phyloP scores from a whole-genome alignment of 2,113 vertebrate species.

The Dissostichus mawsoni region DNA sequence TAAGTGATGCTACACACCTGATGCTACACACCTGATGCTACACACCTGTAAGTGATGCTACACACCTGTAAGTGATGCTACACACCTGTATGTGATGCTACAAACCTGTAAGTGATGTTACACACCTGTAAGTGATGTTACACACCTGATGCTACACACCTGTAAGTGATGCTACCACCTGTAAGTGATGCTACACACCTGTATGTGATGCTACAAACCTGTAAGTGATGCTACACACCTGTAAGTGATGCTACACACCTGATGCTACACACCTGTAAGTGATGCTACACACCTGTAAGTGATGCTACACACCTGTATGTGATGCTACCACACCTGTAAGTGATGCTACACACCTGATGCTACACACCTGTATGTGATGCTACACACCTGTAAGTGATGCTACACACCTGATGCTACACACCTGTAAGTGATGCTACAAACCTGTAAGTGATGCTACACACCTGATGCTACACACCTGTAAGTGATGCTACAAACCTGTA shows the following conservation, averaged over 20 bases:
- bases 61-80: conserved; percentile 23
- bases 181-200: conserved; percentile 21
- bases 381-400: conserved; percentile 24
- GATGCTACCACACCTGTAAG: not conserved
- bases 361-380: conserved; percentile 23
- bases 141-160: conserved; percentile 43
- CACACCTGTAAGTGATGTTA: conserved; percentile 22
- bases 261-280: conserved; percentile 58
- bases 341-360: not conserved
- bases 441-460: conserved; percentile 20
- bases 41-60: conserved; percentile 24
- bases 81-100: too few species aligned
- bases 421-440: conserved; percentile 24
- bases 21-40: conserved; percentile 48
- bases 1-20: too few species aligned
- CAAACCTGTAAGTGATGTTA: conserved; percentile 50
- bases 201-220: conserved; percentile 46
- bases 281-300: conserved; percentile 23
- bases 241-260: conserved; percentile 23
- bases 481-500: conserved; percentile 22
- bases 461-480: conserved; percentile 56
- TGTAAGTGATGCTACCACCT: conserved; percentile 20
- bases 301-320: conserved; percentile 23
- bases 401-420: not conserved
- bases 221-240: conserved; percentile 22